Evolutionary conservation across 2,888 invertebrate species (phyloP).

Genomic region (Diploptera punctata): DNA sequence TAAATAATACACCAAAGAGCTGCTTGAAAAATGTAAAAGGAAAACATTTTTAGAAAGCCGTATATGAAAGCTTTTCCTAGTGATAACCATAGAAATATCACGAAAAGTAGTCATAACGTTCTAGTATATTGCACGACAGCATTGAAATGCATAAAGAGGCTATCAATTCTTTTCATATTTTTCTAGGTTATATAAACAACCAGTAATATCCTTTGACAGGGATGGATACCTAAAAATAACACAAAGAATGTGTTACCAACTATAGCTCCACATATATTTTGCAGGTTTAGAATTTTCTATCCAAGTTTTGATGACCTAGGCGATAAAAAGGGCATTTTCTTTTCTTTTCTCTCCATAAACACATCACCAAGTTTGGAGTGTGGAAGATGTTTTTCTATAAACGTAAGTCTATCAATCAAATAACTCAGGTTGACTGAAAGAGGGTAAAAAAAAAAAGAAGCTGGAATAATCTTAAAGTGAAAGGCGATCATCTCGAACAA

Average conservation of each 20-base stretch:
- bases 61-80: neutral
- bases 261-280: neutral
- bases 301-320: constrained; percentile 6
- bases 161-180: neutral
- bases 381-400: neutral
- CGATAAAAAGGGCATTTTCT: neutral
- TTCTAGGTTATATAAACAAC: neutral
- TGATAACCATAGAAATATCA: neutral
- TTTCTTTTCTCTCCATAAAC: neutral
- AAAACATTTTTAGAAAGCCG: neutral
- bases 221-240: neutral
- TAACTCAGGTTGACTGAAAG: neutral
- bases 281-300: neutral
- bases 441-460: neutral
- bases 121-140: neutral
- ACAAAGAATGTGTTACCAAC: neutral
- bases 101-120: too few relatives aligned
- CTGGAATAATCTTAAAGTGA: neutral
- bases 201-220: neutral
- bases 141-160: neutral
- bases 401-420: neutral
- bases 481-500: neutral
- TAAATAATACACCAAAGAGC: too few relatives aligned
- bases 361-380: neutral
- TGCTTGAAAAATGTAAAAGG: too few relatives aligned